These are phyloP conservation scores for Nerophis ophidion DNA, from an alignment of 2,113 vertebrate species.

Conservation along the genomic window DNA sequence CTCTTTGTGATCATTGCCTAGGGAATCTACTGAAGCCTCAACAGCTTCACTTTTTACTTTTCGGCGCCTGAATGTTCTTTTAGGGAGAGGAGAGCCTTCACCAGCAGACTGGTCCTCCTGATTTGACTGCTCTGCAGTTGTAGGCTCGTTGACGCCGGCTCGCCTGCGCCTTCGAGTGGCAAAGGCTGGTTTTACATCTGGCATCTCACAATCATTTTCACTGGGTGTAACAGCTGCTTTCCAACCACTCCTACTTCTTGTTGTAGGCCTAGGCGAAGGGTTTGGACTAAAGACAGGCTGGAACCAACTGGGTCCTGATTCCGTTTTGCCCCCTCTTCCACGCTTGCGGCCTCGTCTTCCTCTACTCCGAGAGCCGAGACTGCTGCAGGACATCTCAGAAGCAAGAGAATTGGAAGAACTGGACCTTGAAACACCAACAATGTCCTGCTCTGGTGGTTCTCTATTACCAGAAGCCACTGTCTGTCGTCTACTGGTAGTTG, in stretches of 20 bases:
- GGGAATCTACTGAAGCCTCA: slow-evolving; percentile 1
- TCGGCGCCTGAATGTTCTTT: slow-evolving; percentile 28
- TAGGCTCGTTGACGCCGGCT: slow-evolving; percentile 9
- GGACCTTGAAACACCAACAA: slow-evolving; percentile 19
- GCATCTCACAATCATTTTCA: slow-evolving; percentile 10
- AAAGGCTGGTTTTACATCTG: slow-evolving; percentile 6
- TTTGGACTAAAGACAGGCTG: slow-evolving; percentile 5
- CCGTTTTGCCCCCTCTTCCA: slow-evolving; percentile 39
- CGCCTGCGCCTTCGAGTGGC: slow-evolving; percentile 47
- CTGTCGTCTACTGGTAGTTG: slow-evolving; percentile 29
- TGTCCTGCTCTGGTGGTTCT: slow-evolving; percentile 9
- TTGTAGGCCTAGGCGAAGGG: slow-evolving; percentile 9
- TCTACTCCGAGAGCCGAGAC: slow-evolving; percentile 25
- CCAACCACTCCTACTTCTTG: slow-evolving; percentile 30
- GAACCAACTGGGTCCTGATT: neutral
- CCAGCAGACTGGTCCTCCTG: slow-evolving; percentile 6
- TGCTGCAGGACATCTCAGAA: slow-evolving; percentile 41
- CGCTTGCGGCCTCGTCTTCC: slow-evolving; percentile 36
- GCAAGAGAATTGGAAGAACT: slow-evolving; percentile 45
- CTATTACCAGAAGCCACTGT: slow-evolving; percentile 8
- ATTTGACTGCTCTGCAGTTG: slow-evolving; percentile 7
- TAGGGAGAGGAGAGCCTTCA: slow-evolving; percentile 3
- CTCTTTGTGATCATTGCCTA: neutral
- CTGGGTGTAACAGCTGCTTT: slow-evolving; percentile 9
- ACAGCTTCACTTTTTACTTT: slow-evolving; percentile 11